These are phyloP conservation scores for Melipona beecheii DNA, from an alignment of 2,888 invertebrate species.

Conservation along the genomic window DNA sequence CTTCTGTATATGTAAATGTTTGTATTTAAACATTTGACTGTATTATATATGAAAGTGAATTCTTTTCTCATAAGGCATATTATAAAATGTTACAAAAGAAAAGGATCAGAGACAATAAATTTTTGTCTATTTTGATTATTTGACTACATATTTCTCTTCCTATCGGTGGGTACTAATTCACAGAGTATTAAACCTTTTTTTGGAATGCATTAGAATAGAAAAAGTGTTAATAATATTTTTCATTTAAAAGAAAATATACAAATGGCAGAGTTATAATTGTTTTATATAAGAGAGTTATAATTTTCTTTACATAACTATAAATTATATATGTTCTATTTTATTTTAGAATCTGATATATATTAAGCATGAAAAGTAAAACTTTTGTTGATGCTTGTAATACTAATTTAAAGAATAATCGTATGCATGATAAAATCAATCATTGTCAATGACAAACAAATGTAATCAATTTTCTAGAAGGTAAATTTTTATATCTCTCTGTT, in stretches of 20 bases:
- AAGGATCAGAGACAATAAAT: not conserved
- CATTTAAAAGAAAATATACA: too few relatives aligned
- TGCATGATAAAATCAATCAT: slow-evolving; percentile 42
- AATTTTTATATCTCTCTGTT: not conserved
- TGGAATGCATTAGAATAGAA: not conserved
- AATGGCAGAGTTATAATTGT: not conserved
- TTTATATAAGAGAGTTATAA: not conserved
- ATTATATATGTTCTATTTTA: slow-evolving; percentile 33
- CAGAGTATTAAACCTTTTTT: too few relatives aligned
- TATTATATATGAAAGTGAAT: not conserved
- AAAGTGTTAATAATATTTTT: not conserved
- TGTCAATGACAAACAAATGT: slow-evolving; percentile 53
- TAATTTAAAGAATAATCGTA: slow-evolving; percentile 24
- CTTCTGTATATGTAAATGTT: not conserved
- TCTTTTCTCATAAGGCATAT: not conserved
- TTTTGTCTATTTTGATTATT: not conserved
- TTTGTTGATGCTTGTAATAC: slow-evolving; percentile 32
- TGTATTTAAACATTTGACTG: slow-evolving; percentile 1
- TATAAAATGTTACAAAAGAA: not conserved
- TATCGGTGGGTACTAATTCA: not conserved
- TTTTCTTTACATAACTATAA: not conserved
- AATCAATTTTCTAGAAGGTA: slow-evolving; percentile 43
- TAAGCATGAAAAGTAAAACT: slow-evolving; percentile 40
- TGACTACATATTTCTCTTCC: not conserved
- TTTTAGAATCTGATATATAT: slow-evolving; percentile 37